A percentile compares a stretch with the other conserved stretches of the same genome.
These are phyloP conservation scores for Drosophila trichaetosa DNA, from an alignment of 2,888 invertebrate genomes.

Conservation along the genomic window DNA sequence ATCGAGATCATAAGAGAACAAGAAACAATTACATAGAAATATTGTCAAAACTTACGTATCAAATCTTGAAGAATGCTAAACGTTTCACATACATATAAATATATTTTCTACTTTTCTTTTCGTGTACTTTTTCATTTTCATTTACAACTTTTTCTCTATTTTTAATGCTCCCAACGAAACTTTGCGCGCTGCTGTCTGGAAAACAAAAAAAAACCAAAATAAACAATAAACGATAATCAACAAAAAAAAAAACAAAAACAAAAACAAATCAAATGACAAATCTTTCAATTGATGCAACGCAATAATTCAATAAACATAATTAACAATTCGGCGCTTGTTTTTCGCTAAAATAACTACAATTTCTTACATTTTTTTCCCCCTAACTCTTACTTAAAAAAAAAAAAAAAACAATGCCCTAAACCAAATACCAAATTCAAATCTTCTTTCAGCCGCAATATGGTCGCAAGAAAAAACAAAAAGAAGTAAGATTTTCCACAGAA, in stretches of 20 bases:
- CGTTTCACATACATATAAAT: conserved; percentile 62
- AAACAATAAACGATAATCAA: conserved; percentile 33
- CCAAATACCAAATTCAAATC: conserved; percentile 80
- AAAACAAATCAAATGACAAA: conserved; percentile 12
- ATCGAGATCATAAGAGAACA: conserved; percentile 15
- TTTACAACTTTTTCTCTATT: conserved; percentile 74
- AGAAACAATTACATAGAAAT: conserved; percentile 22
- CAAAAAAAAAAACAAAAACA: background rate
- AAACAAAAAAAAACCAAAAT: conserved; percentile 38
- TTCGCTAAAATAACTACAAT: conserved; percentile 50
- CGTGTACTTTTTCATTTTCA: conserved; percentile 75
- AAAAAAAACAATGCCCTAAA: conserved; percentile 53
- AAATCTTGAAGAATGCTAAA: conserved; percentile 50
- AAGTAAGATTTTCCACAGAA: conserved; percentile 91
- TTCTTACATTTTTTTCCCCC: conserved; percentile 30
- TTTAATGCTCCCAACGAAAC: conserved; percentile 70
- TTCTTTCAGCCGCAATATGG: conserved; percentile 89
- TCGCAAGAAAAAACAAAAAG: conserved; percentile 99
- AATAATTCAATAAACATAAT: conserved; percentile 39
- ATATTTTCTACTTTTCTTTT: conserved; percentile 70
- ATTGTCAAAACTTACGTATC: conserved; percentile 47
- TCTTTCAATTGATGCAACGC: conserved; percentile 24
- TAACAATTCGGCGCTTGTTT: conserved; percentile 66
- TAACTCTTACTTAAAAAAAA: conserved; percentile 47
- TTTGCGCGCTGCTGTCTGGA: conserved; percentile 80